phyloP scores from a whole-genome alignment of 2,113 vertebrate genomes.

The Lagopus leucura region DNA sequence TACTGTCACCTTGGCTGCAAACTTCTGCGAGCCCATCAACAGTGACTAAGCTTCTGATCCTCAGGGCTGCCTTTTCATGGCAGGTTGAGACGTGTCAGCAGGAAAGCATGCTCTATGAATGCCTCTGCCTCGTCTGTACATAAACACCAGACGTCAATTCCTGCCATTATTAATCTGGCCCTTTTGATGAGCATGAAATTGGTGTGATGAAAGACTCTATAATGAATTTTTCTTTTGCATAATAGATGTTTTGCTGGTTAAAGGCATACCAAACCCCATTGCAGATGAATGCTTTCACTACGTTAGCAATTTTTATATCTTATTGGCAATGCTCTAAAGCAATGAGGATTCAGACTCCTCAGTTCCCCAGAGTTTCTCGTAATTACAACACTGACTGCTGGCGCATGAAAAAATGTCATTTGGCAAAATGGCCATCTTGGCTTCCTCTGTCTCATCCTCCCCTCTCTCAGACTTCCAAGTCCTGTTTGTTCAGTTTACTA shows the following conservation, averaged over 20 bases:
- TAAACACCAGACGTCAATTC: background rate
- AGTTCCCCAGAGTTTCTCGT: constrained; percentile 18
- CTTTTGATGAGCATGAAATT: background rate
- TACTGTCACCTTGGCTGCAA: background rate
- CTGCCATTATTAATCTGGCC: background rate
- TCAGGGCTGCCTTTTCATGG: background rate
- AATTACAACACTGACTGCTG: constrained; percentile 59
- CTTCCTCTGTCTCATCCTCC: constrained; percentile 35
- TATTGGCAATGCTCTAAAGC: constrained; percentile 31
- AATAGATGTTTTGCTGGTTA: background rate
- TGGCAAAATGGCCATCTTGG: constrained; percentile 59
- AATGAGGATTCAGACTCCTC: constrained; percentile 22
- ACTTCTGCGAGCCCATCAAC: background rate
- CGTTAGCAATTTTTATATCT: constrained; percentile 42
- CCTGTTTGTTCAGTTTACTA: constrained; percentile 56
- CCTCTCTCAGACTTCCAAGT: constrained; percentile 50
- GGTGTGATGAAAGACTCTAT: background rate
- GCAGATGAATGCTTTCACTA: constrained; percentile 13
- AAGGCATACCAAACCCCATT: background rate
- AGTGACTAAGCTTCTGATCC: background rate
- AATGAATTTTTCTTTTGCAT: background rate
- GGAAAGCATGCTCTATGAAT: background rate
- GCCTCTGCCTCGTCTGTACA: background rate
- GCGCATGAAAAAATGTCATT: constrained; percentile 44
- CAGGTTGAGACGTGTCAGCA: background rate